Percentiles rank a stretch among this genome's conserved stretches.
phyloP scores from a whole-genome alignment of 1,140 invertebrate genomes.

The Cyphomyrmex costatus region DNA sequence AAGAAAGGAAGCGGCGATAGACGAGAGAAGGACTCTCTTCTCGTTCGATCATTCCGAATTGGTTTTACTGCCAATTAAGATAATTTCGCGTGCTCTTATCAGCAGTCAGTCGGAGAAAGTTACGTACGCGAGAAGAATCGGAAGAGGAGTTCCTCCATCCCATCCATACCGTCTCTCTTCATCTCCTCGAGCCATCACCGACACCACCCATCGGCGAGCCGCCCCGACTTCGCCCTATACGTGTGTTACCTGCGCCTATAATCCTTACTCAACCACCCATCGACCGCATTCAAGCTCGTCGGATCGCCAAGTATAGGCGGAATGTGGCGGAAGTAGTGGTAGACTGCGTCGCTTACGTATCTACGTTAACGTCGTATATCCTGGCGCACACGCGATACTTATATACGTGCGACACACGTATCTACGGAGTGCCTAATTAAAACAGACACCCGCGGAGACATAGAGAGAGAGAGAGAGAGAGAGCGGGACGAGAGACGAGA shows the following conservation, averaged over 20 bases:
- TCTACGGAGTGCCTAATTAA: slow-evolving; percentile 86
- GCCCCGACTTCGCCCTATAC: slow-evolving; percentile 69
- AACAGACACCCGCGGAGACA: slow-evolving; percentile 84
- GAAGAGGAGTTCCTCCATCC: slow-evolving; percentile 68
- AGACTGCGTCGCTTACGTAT: slow-evolving; percentile 67
- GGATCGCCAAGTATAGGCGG: slow-evolving; percentile 82
- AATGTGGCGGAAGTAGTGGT: slow-evolving; percentile 69
- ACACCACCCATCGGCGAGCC: slow-evolving; percentile 68
- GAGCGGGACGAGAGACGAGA: slow-evolving; percentile 37
- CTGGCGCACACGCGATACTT: slow-evolving; percentile 32
- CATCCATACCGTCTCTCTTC: slow-evolving; percentile 33
- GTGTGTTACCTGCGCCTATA: slow-evolving; percentile 83
- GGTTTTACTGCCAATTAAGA: slow-evolving; percentile 83
- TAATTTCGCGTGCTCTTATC: slow-evolving; percentile 81
- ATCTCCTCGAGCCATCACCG: slow-evolving; percentile 72
- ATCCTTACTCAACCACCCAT: slow-evolving; percentile 86
- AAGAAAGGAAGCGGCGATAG: slow-evolving; percentile 65
- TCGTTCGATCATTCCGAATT: slow-evolving; percentile 74
- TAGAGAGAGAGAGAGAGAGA: slow-evolving; percentile 64
- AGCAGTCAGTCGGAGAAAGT: slow-evolving; percentile 75
- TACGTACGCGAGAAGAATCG: slow-evolving; percentile 73
- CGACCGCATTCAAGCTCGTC: slow-evolving; percentile 82
- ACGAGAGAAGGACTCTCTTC: slow-evolving; percentile 61
- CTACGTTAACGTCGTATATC: slow-evolving; percentile 69
- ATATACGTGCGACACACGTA: slow-evolving; percentile 60